Evolutionary conservation across 2,113 vertebrate species (phyloP).

Genomic region (Lates calcarifer): DNA sequence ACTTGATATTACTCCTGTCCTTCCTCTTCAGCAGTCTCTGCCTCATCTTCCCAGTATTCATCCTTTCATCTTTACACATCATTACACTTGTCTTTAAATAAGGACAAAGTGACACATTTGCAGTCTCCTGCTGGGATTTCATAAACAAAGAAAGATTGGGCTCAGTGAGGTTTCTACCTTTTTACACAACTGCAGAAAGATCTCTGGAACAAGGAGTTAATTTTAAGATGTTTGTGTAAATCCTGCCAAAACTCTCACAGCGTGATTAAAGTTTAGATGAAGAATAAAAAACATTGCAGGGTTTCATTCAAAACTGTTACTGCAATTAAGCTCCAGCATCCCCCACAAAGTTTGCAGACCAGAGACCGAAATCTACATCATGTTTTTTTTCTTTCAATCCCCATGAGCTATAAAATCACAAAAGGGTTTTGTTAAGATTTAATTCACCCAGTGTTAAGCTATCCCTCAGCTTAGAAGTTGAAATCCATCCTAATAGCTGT

Average conservation of each 20-base stretch:
- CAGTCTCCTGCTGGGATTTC: constrained; percentile 15
- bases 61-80: constrained; percentile 1
- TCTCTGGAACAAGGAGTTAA: not conserved
- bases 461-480: constrained; percentile 42
- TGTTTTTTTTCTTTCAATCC: constrained; percentile 5
- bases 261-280: constrained; percentile 10
- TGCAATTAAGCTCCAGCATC: constrained; percentile 5
- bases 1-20: constrained; percentile 23
- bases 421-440: constrained; percentile 43
- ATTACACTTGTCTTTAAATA: constrained; percentile 26
- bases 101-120: constrained; percentile 33
- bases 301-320: not conserved
- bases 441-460: constrained; percentile 22
- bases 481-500: constrained; percentile 48
- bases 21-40: not conserved
- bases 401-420: constrained; percentile 37
- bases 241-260: not conserved
- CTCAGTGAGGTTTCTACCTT: not conserved
- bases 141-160: constrained; percentile 19
- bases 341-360: not conserved
- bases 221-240: constrained; percentile 11
- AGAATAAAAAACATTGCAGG: not conserved
- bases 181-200: constrained; percentile 31
- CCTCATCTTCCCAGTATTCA: constrained; percentile 1
- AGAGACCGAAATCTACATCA: constrained; percentile 35